These are phyloP conservation scores for Sinhomidia bicolor DNA, from an alignment of 2,888 invertebrate species.

Conservation along the genomic window DNA sequence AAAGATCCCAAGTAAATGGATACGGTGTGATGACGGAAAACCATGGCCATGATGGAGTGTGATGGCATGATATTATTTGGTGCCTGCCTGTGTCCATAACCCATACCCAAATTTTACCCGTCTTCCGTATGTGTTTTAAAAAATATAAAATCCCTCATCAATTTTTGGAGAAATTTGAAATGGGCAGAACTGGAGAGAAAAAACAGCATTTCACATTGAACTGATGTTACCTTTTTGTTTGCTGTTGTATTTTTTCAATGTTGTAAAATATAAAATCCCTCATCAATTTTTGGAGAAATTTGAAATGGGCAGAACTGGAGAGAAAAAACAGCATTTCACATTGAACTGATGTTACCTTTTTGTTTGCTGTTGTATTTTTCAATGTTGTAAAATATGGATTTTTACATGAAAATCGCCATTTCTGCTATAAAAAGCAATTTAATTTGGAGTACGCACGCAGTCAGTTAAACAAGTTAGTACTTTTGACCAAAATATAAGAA, in stretches of 20 bases:
- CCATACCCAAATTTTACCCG: background rate
- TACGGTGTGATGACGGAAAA: conserved; percentile 3
- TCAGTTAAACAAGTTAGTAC: too few species aligned
- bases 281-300: background rate
- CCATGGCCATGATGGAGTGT: background rate
- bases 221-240: background rate
- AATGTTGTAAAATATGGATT: background rate
- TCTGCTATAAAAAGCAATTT: background rate
- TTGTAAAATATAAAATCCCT: background rate
- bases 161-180: conserved; percentile 7
- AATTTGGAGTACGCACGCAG: too few species aligned
- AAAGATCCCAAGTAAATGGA: background rate
- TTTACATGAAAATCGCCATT: background rate
- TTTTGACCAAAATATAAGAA: too few species aligned
- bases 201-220: too few species aligned
- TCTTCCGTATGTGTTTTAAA: conserved; percentile 36
- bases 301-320: background rate
- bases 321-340: too few species aligned
- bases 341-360: background rate
- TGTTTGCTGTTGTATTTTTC: background rate
- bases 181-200: background rate
- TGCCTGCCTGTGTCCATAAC: background rate
- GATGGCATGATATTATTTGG: background rate
- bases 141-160: background rate
- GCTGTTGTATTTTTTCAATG: background rate